These are phyloP conservation scores for Erithacus rubecula DNA, from an alignment of 2,797 vertebrate genomes.

Conservation along the genomic window DNA sequence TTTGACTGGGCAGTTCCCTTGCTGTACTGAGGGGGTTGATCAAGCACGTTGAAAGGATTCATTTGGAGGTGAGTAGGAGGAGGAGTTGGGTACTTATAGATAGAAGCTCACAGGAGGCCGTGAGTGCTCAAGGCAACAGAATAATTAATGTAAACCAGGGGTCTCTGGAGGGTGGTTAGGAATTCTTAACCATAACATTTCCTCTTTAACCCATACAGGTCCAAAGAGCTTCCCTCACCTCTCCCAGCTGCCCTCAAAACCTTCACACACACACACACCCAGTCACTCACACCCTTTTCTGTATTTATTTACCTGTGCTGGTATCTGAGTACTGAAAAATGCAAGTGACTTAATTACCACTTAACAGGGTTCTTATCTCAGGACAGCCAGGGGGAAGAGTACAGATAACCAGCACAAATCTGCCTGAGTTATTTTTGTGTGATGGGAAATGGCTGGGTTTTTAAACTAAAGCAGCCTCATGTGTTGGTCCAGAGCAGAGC, in stretches of 20 bases:
- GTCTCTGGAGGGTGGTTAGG: constrained; percentile 75
- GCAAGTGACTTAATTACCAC: background rate
- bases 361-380: background rate
- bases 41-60: background rate
- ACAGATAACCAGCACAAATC: background rate
- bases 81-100: constrained; percentile 35
- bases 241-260: background rate
- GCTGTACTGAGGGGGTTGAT: background rate
- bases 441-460: background rate
- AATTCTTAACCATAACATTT: constrained; percentile 76
- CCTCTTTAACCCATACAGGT: constrained; percentile 34
- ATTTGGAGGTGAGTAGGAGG: constrained; percentile 21
- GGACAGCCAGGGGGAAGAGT: background rate
- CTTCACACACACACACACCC: background rate
- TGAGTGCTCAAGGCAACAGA: constrained; percentile 75
- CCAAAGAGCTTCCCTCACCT: background rate
- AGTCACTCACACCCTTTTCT: background rate
- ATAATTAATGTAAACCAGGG: constrained; percentile 84
- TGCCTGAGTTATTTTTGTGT: background rate
- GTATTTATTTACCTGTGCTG: background rate
- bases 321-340: background rate
- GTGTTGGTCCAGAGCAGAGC: background rate
- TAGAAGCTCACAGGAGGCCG: constrained; percentile 39
- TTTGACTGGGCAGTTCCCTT: background rate
- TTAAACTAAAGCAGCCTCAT: background rate